Conservation (phyloP, 2,113 vertebrate species). For the Columba livia region DNA sequence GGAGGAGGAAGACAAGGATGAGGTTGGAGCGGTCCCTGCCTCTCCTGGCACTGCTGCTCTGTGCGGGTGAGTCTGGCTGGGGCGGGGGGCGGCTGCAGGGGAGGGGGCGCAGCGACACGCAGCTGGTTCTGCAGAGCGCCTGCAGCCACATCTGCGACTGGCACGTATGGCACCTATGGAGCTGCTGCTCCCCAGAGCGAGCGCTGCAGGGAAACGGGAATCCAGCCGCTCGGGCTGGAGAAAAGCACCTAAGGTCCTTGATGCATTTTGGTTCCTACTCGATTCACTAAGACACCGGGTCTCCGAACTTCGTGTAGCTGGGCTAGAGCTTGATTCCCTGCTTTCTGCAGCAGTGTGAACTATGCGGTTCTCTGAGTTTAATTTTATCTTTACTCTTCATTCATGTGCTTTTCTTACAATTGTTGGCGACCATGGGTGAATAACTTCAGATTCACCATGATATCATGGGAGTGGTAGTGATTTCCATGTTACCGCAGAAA, state of each 20-base stretch:
- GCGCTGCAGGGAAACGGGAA: accelerated
- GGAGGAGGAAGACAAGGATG: neutral
- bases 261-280: too few species aligned
- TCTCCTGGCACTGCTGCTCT: conserved; percentile 35
- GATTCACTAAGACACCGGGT: too few species aligned
- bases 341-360: neutral
- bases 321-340: too few species aligned
- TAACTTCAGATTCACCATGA: neutral
- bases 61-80: conserved; percentile 23
- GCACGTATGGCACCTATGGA: accelerated
- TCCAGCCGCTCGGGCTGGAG: too few species aligned
- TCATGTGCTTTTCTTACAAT: neutral
- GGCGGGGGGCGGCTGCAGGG: too few species aligned
- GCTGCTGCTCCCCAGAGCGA: neutral
- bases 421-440: neutral
- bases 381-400: neutral
- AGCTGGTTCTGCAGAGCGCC: neutral
- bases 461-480: neutral
- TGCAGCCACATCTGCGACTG: neutral
- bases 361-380: accelerated
- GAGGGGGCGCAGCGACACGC: accelerated
- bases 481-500: neutral
- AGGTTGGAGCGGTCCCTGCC: neutral
- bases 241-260: too few species aligned
- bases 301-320: too few species aligned